Conservation (phyloP, 1,140 invertebrate species). For the Araneus ventricosus region DNA sequence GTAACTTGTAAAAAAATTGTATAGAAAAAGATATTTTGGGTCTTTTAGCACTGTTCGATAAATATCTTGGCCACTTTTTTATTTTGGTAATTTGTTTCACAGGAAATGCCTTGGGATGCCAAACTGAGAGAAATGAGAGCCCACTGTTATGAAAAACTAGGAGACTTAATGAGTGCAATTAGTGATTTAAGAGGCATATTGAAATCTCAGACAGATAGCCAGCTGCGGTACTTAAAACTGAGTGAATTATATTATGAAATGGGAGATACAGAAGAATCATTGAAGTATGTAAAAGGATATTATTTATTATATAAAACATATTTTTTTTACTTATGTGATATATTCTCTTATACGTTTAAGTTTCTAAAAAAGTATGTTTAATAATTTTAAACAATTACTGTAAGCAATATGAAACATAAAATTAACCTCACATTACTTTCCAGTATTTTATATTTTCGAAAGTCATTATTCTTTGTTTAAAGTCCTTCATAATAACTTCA, state of each 20-base stretch:
- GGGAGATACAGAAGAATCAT: constrained; percentile 93
- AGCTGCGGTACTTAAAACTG: constrained; percentile 91
- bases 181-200: constrained; percentile 94
- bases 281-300: constrained; percentile 85
- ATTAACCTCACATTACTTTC: too few relatives aligned
- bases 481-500: too few relatives aligned
- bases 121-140: constrained; percentile 91
- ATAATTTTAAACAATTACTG: too few relatives aligned
- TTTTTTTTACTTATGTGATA: too few relatives aligned
- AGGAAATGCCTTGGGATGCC: constrained; percentile 92
- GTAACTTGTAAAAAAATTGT: neutral
- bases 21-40: neutral
- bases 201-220: constrained; percentile 94
- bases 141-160: constrained; percentile 89
- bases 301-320: too few relatives aligned
- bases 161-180: constrained; percentile 93
- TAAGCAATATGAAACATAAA: too few relatives aligned
- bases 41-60: neutral
- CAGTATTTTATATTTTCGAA: too few relatives aligned
- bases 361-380: too few relatives aligned
- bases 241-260: constrained; percentile 92
- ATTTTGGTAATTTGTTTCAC: neutral
- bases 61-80: neutral
- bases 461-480: too few relatives aligned
- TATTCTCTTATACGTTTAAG: too few relatives aligned